Conservation (phyloP, 2,888 invertebrate species). For the Steinernema carpocapsae region DNA sequence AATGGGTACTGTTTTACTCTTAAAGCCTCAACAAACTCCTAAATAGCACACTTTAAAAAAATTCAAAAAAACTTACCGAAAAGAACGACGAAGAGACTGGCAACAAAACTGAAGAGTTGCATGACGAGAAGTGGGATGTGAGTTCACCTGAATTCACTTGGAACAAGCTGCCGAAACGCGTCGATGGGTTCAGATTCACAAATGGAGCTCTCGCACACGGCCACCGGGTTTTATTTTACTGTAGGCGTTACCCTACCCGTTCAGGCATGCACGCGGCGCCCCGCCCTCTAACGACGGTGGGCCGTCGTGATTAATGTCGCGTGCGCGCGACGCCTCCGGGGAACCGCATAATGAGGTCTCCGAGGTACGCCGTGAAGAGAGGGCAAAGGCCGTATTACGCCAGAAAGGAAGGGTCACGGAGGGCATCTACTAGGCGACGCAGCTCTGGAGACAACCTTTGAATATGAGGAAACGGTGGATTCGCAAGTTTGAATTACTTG, state of each 20-base stretch:
- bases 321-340: slow-evolving; percentile 25
- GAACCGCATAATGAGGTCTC: slow-evolving; percentile 12
- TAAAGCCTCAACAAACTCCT: too few species aligned
- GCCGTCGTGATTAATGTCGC: slow-evolving; percentile 32
- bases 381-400: not conserved
- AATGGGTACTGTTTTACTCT: too few species aligned
- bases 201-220: not conserved
- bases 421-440: not conserved
- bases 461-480: not conserved
- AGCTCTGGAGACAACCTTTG: not conserved
- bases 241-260: slow-evolving; percentile 30
- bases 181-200: not conserved
- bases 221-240: slow-evolving; percentile 21
- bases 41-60: too few species aligned
- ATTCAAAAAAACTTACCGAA: slow-evolving; percentile 5
- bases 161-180: not conserved
- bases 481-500: not conserved
- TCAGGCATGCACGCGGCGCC: not conserved
- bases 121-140: slow-evolving; percentile 1
- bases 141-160: not conserved
- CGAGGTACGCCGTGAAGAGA: not conserved
- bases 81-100: slow-evolving; percentile 18
- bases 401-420: not conserved
- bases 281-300: slow-evolving; percentile 18
- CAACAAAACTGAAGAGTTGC: slow-evolving; percentile 12